These are phyloP conservation scores for Orthosia cruda DNA, from an alignment of 2,888 invertebrate species.

Conservation along the genomic window DNA sequence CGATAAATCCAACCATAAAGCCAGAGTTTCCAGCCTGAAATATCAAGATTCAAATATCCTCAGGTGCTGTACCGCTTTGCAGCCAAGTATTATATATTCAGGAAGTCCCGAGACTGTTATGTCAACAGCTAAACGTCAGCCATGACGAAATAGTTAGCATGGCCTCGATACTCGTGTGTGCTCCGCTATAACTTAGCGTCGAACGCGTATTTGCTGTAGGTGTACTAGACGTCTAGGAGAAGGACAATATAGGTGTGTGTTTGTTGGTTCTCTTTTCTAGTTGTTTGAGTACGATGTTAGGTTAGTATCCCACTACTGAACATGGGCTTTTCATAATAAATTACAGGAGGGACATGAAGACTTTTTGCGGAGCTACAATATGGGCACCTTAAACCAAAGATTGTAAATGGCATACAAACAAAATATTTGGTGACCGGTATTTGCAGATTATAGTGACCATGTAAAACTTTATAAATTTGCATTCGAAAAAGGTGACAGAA, in stretches of 20 bases:
- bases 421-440: too few relatives aligned
- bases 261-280: constrained; percentile 3
- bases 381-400: too few relatives aligned
- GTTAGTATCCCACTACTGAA: background rate
- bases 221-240: constrained; percentile 28
- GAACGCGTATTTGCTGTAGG: constrained; percentile 40
- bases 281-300: constrained; percentile 10
- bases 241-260: constrained; percentile 40
- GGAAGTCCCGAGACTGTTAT: constrained; percentile 72
- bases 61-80: background rate
- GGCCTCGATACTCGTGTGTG: constrained; percentile 75
- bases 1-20: too few relatives aligned
- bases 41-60: constrained; percentile 11
- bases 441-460: too few relatives aligned
- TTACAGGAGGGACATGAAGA: too few relatives aligned
- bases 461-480: too few relatives aligned
- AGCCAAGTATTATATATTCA: constrained; percentile 63
- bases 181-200: constrained; percentile 64
- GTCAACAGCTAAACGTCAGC: constrained; percentile 71
- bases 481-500: too few relatives aligned
- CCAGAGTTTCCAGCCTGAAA: background rate
- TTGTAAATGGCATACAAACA: too few relatives aligned
- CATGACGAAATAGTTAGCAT: constrained; percentile 82
- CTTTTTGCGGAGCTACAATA: too few relatives aligned
- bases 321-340: background rate